Percentiles rank a stretch among this genome's conserved stretches.
phyloP scores from a whole-genome alignment of 30 jellyfish, hydroid and myxozoan species.

The Nemopilema nomurai region DNA sequence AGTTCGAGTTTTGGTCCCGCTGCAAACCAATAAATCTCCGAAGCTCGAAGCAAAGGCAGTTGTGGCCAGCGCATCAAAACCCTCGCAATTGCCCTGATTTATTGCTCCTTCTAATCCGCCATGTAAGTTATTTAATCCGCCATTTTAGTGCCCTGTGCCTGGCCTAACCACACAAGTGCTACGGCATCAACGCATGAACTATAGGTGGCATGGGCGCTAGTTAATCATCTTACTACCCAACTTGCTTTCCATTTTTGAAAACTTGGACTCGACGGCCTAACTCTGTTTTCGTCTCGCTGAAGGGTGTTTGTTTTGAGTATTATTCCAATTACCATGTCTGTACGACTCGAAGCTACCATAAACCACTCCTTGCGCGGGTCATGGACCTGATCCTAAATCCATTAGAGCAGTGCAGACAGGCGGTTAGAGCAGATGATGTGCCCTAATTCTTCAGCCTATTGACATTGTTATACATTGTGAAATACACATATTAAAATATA shows the following conservation, averaged over 20 bases:
- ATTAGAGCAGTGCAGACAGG: too few species aligned
- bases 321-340: too few species aligned
- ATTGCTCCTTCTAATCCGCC: not conserved
- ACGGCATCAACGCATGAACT: not conserved
- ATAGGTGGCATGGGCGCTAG: not conserved
- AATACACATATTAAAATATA: too few species aligned
- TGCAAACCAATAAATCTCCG: not conserved
- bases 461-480: too few species aligned
- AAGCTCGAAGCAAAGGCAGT: not conserved
- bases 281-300: not conserved
- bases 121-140: not conserved
- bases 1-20: not conserved
- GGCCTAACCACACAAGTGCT: not conserved
- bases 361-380: too few species aligned
- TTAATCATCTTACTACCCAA: not conserved
- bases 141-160: not conserved
- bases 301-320: not conserved
- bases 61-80: not conserved
- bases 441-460: too few species aligned
- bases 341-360: too few species aligned
- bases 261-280: not conserved
- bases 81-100: not conserved
- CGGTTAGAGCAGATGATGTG: too few species aligned
- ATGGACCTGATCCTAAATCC: too few species aligned
- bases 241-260: not conserved